Evolutionary conservation across 2,797 vertebrate species (phyloP), one percentile per base, ranked within the genome.

Genomic region (Emys orbicularis): DNA sequence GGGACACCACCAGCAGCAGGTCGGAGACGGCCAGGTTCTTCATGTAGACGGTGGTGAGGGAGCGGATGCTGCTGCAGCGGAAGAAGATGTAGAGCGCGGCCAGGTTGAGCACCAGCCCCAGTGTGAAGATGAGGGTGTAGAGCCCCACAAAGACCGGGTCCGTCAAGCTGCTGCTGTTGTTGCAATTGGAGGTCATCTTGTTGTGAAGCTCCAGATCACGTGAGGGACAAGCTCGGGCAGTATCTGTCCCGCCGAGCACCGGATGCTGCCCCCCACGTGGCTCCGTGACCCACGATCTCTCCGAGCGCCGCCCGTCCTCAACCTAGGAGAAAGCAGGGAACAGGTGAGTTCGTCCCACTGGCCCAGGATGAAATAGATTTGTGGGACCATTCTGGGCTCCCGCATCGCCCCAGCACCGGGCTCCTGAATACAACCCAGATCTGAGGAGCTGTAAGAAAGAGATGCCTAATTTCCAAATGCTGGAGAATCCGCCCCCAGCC

Each of bases 11-110:
- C 85, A 99, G 94, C 49, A 98, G 84, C 5, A 98, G 54, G 81
- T 99, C 98, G 1, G 98, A 95, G 29, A 97, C 23, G 8, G 98
- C 98, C 81, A 99, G 97, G 92, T 98, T 97, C 89, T 97, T 98
- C 98, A 99, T 98, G 96, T 99, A 98, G 79, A 98, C 56, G 0
- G 93, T 97, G 87, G 98, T 98, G 68, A 98, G 96, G 2, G 98
- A 98, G 95, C 27, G 95, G 94, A 72, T 97, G 96, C 18, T 29
- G 86, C 79, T 31, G 50, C 90, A 77, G 18, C 93, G 65, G 83
- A 95, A 96, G 92, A 99, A 98, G 80, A 98, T 89, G 2, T 93
- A 91, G 54, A 98, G 94, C 0, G 98, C 98, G 4, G 86, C 84
- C 5, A 97, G 1, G 90, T 99, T 99, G 25, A 98, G 94, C 11